phyloP scores from a whole-genome alignment of 2,888 invertebrate species.

The Leucozona laternaria region DNA sequence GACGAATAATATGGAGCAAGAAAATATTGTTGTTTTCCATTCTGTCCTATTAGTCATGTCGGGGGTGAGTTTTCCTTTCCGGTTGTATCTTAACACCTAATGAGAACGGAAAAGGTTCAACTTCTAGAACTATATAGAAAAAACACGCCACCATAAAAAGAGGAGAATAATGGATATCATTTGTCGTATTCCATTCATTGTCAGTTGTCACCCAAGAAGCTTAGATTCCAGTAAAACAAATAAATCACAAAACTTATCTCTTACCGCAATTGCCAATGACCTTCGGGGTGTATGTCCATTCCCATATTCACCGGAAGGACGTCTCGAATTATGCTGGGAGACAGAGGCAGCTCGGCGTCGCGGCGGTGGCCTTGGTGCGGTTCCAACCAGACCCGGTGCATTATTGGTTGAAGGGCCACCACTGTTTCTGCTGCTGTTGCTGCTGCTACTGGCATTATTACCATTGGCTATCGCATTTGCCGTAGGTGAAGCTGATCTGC shows the following conservation, averaged over 20 bases:
- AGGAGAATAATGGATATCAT: background rate
- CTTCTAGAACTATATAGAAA: background rate
- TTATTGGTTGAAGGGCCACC: constrained; percentile 26
- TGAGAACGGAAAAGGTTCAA: background rate
- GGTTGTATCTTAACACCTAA: background rate
- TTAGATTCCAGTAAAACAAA: background rate
- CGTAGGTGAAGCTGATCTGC: constrained; percentile 63
- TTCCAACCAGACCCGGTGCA: constrained; percentile 65
- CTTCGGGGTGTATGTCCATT: constrained; percentile 81
- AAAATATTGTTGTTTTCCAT: background rate
- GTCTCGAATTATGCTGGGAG: constrained; percentile 79
- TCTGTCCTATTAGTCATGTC: background rate
- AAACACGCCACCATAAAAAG: background rate
- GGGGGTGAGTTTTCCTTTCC: background rate
- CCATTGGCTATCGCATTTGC: constrained; percentile 30
- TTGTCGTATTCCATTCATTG: background rate
- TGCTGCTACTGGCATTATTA: constrained; percentile 26
- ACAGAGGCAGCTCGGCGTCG: constrained; percentile 82
- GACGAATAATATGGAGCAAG: background rate
- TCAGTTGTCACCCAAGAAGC: background rate
- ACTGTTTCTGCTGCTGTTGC: constrained; percentile 25
- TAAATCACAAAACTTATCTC: constrained; percentile 56
- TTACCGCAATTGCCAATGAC: constrained; percentile 81
- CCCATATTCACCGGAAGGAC: constrained; percentile 77
- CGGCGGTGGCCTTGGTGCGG: constrained; percentile 82